Evolutionary conservation across 2,888 invertebrate species (phyloP).

Genomic region (Drosophila buzzatii): DNA sequence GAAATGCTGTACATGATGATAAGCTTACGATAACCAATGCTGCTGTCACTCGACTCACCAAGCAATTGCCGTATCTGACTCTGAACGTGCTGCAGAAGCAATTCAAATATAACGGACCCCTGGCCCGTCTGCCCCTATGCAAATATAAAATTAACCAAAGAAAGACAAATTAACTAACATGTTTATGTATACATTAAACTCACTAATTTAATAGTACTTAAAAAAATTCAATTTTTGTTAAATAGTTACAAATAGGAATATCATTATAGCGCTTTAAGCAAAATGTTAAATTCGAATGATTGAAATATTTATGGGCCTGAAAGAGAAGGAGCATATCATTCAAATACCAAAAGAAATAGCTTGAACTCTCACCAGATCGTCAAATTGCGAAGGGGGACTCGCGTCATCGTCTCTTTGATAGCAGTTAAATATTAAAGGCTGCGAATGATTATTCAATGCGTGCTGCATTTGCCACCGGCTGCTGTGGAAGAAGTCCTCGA

Average conservation of each 20-base stretch:
- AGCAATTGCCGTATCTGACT: too few species aligned
- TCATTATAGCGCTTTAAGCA: neutral
- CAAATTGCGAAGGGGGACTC: neutral
- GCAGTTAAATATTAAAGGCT: neutral
- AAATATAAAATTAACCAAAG: neutral
- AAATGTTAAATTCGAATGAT: neutral
- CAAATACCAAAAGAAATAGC: neutral
- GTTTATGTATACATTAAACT: neutral
- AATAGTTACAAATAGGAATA: neutral
- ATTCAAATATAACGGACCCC: neutral
- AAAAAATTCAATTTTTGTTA: neutral
- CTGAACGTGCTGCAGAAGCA: neutral
- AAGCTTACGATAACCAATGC: too few species aligned
- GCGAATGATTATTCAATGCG: neutral
- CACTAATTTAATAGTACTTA: neutral
- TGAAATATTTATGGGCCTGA: neutral
- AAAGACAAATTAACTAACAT: neutral
- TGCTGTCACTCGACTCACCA: too few species aligned
- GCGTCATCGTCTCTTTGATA: neutral
- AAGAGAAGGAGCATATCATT: neutral
- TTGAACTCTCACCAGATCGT: neutral
- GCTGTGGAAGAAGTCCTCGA: neutral
- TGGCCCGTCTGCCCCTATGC: neutral
- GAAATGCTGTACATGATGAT: too few species aligned
- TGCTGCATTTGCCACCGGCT: neutral